Evolutionary conservation across 1,140 invertebrate species (phyloP).

Genomic region (Zaprionus camerounensis): DNA sequence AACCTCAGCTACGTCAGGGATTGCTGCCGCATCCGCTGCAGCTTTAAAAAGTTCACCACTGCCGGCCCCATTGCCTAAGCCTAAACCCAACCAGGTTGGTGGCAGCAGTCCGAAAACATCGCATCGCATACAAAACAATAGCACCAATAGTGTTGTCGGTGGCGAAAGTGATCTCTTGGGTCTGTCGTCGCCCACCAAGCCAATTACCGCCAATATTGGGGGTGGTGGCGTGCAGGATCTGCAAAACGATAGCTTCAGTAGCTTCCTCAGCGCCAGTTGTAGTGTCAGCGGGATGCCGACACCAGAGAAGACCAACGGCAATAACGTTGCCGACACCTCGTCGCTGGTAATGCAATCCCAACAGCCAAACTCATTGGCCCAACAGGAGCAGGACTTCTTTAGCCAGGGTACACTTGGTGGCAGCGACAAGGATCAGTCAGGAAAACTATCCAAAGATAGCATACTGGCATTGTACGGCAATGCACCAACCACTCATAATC

Average conservation of each 20-base stretch:
- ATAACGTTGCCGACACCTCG: conserved; percentile 44
- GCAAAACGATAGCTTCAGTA: conserved; percentile 90
- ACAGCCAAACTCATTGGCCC: conserved; percentile 86
- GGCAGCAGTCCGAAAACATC: conserved; percentile 89
- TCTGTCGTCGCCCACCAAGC: conserved; percentile 84
- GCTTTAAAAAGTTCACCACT: conserved; percentile 67
- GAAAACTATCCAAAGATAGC: conserved; percentile 96
- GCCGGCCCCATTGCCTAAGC: conserved; percentile 85
- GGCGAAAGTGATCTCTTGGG: conserved; percentile 85
- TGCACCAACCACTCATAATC: conserved; percentile 84
- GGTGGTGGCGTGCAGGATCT: conserved; percentile 85
- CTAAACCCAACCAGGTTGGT: conserved; percentile 75
- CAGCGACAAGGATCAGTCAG: conserved; percentile 88
- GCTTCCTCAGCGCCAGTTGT: conserved; percentile 90
- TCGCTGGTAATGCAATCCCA: conserved; percentile 40
- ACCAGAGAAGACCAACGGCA: conserved; percentile 74
- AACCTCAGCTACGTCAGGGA: conserved; percentile 20
- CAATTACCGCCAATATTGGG: conserved; percentile 41
- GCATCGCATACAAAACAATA: conserved; percentile 81
- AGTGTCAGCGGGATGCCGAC: conserved; percentile 51
- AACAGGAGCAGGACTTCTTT: conserved; percentile 95
- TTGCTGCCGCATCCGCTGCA: neutral
- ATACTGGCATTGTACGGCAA: conserved; percentile 95
- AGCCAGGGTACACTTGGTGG: conserved; percentile 88
- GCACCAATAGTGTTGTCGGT: conserved; percentile 61